Percentiles rank a stretch among this genome's conserved stretches.
Evolutionary conservation across 2,113 vertebrate species (phyloP).

Genomic region (Hepsetus odoe): DNA sequence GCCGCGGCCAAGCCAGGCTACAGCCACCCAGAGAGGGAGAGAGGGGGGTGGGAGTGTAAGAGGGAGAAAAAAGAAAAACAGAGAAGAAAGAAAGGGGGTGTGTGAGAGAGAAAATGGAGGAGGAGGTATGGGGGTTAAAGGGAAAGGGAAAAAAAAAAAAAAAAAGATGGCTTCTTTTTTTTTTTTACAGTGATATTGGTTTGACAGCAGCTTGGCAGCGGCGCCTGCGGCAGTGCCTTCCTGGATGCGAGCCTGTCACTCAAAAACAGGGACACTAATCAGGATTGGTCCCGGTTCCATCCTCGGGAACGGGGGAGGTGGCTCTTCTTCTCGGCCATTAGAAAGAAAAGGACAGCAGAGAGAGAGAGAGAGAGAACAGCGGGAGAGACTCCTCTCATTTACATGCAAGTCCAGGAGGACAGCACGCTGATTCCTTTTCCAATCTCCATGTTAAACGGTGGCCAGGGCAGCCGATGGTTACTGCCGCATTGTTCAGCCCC

Average conservation of each 20-base stretch:
- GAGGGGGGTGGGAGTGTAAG: slow-evolving; percentile 54
- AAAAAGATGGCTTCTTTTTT: slow-evolving; percentile 57
- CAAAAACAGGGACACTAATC: slow-evolving; percentile 76
- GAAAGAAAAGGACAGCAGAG: slow-evolving; percentile 39
- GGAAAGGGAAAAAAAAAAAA: slow-evolving; percentile 7
- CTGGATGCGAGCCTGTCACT: slow-evolving; percentile 75
- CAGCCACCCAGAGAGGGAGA: slow-evolving; percentile 63
- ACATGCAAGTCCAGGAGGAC: slow-evolving; percentile 77
- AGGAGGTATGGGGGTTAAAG: slow-evolving; percentile 21
- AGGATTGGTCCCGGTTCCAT: slow-evolving; percentile 73
- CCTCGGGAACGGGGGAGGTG: slow-evolving; percentile 63
- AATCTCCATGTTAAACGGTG: slow-evolving; percentile 81
- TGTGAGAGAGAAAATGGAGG: slow-evolving; percentile 49
- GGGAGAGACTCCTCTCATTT: slow-evolving; percentile 79
- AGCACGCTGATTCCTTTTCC: slow-evolving; percentile 74
- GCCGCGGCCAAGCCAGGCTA: slow-evolving; percentile 61
- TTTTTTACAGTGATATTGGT: slow-evolving; percentile 61
- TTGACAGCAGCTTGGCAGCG: slow-evolving; percentile 74
- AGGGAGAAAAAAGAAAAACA: slow-evolving; percentile 37
- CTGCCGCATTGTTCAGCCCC: slow-evolving; percentile 70
- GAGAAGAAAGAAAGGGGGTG: slow-evolving; percentile 47
- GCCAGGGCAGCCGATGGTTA: slow-evolving; percentile 75
- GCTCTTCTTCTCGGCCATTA: slow-evolving; percentile 66
- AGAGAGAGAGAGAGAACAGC: slow-evolving; percentile 61
- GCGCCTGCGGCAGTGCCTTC: slow-evolving; percentile 68